A percentile compares a stretch with the other conserved stretches of the same genome.
Evolutionary conservation across 2,113 vertebrate genomes (phyloP).

Genomic region (Ceuthmochares aereus): DNA sequence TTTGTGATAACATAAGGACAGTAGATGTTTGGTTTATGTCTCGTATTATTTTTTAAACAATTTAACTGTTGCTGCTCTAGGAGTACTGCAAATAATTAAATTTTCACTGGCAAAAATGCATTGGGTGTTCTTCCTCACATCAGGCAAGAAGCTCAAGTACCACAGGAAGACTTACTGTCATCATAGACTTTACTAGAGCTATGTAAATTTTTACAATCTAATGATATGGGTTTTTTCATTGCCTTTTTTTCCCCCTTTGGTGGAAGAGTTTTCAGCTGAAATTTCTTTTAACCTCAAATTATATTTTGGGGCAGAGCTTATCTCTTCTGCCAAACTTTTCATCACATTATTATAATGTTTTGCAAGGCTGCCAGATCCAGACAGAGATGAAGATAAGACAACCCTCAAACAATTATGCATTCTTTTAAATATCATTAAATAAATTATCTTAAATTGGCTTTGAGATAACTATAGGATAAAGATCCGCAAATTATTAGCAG

Average conservation of each 20-base stretch:
- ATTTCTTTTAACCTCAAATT: neutral
- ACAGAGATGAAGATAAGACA: conserved; percentile 18
- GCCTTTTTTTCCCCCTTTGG: no score
- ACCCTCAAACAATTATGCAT: conserved; percentile 2
- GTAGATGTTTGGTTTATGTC: neutral
- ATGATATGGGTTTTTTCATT: fast-evolving
- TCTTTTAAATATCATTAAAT: conserved; percentile 52
- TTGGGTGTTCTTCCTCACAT: neutral
- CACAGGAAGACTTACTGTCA: neutral
- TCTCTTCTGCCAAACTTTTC: conserved; percentile 36
- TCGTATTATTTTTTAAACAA: neutral
- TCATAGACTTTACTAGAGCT: neutral
- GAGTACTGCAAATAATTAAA: neutral
- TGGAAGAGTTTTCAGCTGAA: neutral
- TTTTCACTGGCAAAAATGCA: neutral
- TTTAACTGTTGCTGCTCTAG: neutral
- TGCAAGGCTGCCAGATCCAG: conserved; percentile 25
- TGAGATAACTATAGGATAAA: neutral
- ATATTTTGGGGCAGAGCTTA: neutral
- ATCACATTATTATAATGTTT: conserved; percentile 54
- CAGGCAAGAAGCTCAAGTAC: neutral
- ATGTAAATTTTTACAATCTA: neutral
- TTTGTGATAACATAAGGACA: neutral
- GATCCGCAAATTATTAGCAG: conserved; percentile 6
- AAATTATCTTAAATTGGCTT: conserved; percentile 55